Evolutionary conservation across 2,113 vertebrate genomes (phyloP), one percentile per base, ranked within the genome.

Genomic region (Scatophagus argus): DNA sequence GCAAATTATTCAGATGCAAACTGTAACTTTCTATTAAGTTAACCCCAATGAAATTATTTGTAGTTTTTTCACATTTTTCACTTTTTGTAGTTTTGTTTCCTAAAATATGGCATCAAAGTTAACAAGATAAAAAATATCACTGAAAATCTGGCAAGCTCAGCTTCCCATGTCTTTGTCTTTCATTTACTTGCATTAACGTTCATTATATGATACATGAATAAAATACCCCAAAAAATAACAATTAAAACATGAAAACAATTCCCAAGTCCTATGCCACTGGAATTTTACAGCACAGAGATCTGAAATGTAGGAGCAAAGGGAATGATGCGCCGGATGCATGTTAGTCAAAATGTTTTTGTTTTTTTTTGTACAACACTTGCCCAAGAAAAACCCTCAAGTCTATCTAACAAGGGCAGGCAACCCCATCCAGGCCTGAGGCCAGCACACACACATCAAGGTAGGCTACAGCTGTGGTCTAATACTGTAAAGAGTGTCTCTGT

Each of bases 1-100:
- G 70, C 14, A 36, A 63, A 82, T 52, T 29, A 47, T 25, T 44
- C 64, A 61, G n/a, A n/a, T 25, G 2, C 55, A 49, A 63, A 17
- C 66, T 21, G 14, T 5, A 17, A 16, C 25, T 62, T 60, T 75
- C 32, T 75, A 52, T 61, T 52, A 41, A 49, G 36, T 1, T 38
- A 51, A 43, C 3, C 16, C 2, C 8, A 54, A 54, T 29, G 14
- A 21, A 21, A n/a, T 44, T 32, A n/a, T 46, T 12, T 17, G 10
- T 31, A 9, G 7, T 25, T 1, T 0, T 32, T 62, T n/a, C n/a
- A n/a, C n/a, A n/a, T n/a, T n/a, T n/a, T n/a, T n/a, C n/a, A n/a
- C n/a, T n/a, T n/a, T 46, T 12, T 17, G 10, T 31, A 9, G 7
- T 25, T 1, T 0, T 32, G n/a, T 62, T 61, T 29, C 14, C 12